Evolutionary conservation across 2,113 vertebrate genomes (phyloP).

Genomic region (Mystacornis crossleyi): DNA sequence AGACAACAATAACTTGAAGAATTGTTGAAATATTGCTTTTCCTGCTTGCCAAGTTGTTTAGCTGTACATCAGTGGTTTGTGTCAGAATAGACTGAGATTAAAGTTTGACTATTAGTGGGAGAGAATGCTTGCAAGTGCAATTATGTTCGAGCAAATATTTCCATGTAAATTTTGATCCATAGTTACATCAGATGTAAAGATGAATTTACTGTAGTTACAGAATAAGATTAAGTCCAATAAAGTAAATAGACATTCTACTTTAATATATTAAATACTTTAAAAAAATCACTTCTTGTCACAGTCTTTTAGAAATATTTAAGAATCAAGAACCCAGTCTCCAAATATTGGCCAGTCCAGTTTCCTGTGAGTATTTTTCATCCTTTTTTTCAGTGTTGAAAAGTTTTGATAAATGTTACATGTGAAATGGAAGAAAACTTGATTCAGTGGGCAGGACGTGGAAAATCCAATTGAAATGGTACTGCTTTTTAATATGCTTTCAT

Average conservation of each 20-base stretch:
- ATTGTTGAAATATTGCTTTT: slow-evolving; percentile 10
- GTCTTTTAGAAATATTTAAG: background rate
- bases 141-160: background rate
- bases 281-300: background rate
- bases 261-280: background rate
- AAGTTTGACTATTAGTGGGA: background rate
- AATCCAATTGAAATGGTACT: background rate
- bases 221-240: background rate
- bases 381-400: background rate
- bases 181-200: background rate
- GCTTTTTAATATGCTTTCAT: background rate
- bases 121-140: background rate
- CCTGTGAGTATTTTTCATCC: background rate
- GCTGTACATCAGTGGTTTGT: background rate
- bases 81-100: background rate
- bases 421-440: background rate
- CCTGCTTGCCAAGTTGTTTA: background rate
- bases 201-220: background rate
- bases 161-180: background rate
- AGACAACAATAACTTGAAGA: slow-evolving; percentile 17
- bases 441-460: background rate
- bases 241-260: background rate
- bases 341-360: background rate
- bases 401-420: background rate
- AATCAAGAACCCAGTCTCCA: background rate